Base-by-base conservation (phyloP, 35 echinoderm and acorn worm species). In the Apostichopus japonicus region DNA sequence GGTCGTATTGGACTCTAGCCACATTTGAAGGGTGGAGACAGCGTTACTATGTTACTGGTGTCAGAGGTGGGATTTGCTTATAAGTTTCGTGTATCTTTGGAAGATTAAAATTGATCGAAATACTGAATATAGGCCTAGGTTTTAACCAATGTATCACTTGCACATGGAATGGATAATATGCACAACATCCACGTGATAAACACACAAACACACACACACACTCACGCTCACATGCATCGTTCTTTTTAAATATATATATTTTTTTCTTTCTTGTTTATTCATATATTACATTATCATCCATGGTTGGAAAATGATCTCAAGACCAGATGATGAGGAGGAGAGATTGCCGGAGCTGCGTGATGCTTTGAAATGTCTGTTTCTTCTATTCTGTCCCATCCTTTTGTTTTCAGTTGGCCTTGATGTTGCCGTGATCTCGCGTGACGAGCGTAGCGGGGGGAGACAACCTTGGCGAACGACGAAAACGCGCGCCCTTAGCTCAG, bases 381-480 rank as follows among this genome's bases (percentile, higher is more conserved):
- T 58, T 71, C 84, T 87, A 53, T 58, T 88, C 72, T 72, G 5
- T 75, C 7, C 6, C n/a, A 55, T 16, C 79, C 76, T 56, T 79
- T 91, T 91, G 55, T 78, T 91, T 91, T 79, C 16, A 22, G 9
- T 78, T 77, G 72, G 52, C 77, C 77, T 91, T 57, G 55, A 91
- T 77, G 77, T 51, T 57, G 19, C 54, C 24, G 81, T 23, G 33
- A 59, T 19, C 71, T 75, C 71, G 13, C 17, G 15, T 75, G 56
- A 58, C 81, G 54, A 84, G 7, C 54, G 56, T 14, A 44, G 23
- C n/a, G 53, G 44, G 81, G 17, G 56, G 81, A 84, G 53, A 84
- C 81, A 84, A 84, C 81, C 81, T 84, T 84, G 81, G 81, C 81
- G n/a, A 84, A 84, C 61, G 81, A 57, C 81, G 81, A 84, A 23